A percentile compares a stretch with the other conserved stretches of the same genome.
These are phyloP conservation scores for Cebidichthys violaceus DNA, from an alignment of 2,113 vertebrate species.

Conservation along the genomic window DNA sequence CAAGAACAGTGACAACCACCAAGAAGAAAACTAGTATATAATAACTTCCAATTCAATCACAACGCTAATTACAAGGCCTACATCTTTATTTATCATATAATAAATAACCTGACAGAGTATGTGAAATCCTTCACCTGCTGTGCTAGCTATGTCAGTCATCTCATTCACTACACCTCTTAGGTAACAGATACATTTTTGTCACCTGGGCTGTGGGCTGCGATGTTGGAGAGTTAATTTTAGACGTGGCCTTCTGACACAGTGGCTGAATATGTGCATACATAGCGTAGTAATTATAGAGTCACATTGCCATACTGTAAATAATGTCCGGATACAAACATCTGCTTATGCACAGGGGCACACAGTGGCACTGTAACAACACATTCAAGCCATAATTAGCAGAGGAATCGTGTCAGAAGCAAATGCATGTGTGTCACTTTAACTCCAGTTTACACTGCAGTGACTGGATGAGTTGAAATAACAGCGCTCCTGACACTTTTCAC, in stretches of 20 bases:
- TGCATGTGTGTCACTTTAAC: constrained; percentile 16
- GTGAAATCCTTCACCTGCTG: not conserved
- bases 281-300: not conserved
- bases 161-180: not conserved
- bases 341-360: not conserved
- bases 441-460: constrained; percentile 26
- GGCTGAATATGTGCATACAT: not conserved
- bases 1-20: not conserved
- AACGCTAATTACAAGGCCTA: not conserved
- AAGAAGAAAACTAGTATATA: not conserved
- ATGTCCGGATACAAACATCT: constrained; percentile 13
- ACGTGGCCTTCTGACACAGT: not conserved
- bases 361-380: not conserved
- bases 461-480: not conserved
- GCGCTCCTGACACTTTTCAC: not conserved
- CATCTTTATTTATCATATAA: not conserved
- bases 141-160: not conserved
- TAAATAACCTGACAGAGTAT: not conserved
- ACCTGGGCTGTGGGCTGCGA: not conserved
- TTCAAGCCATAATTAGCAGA: not conserved
- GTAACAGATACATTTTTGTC: constrained; percentile 22
- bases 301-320: constrained; percentile 4
- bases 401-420: constrained; percentile 17
- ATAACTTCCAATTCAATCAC: not conserved
- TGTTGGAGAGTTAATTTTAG: not conserved